These are phyloP conservation scores for Himantopus leucocephalus DNA, from an alignment of 2,113 vertebrate species.

Conservation along the genomic window DNA sequence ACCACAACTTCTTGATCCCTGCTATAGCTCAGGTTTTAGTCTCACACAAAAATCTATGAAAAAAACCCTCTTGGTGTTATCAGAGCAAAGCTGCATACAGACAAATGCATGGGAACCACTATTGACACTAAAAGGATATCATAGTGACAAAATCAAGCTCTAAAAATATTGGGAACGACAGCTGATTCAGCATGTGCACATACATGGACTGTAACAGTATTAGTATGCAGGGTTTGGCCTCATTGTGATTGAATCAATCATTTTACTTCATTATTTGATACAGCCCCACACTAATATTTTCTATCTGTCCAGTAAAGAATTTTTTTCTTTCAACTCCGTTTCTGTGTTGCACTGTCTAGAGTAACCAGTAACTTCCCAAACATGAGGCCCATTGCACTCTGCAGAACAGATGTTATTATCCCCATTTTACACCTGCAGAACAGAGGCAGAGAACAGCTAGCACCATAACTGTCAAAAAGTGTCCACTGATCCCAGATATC, in stretches of 20 bases:
- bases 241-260: not conserved
- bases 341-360: not conserved
- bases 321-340: not conserved
- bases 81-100: not conserved
- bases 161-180: not conserved
- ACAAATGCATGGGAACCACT: not conserved
- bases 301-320: not conserved
- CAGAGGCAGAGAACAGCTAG: not conserved
- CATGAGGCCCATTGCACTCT: not conserved
- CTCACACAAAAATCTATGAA: not conserved
- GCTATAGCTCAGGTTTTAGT: not conserved
- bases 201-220: not conserved
- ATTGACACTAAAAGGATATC: not conserved
- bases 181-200: not conserved
- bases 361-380: not conserved
- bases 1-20: not conserved
- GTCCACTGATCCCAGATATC: not conserved
- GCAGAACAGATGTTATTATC: not conserved
- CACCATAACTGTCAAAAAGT: not conserved
- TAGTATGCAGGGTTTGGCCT: rapidly evolving
- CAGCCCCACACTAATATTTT: not conserved
- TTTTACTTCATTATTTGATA: not conserved
- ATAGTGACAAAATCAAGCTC: not conserved
- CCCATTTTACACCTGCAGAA: not conserved
- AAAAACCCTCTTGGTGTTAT: not conserved